phyloP scores from a whole-genome alignment of 92 coral and sea anemone genomes.

The Virgularia gustaviana region DNA sequence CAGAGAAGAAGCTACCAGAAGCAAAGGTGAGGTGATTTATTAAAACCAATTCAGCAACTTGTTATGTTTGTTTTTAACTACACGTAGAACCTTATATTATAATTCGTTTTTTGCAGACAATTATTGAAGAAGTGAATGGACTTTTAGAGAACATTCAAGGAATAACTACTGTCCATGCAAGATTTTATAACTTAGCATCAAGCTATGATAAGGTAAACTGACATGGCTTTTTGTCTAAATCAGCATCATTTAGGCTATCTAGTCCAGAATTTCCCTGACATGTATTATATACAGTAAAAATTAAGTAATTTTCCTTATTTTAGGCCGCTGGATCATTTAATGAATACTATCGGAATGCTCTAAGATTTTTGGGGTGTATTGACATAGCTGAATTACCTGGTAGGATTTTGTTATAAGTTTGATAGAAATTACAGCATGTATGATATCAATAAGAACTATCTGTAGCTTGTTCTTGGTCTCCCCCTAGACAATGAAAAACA shows the following conservation, averaged over 20 bases:
- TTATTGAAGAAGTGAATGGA: slow-evolving; percentile 79
- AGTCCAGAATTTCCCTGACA: too few species aligned
- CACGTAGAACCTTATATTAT: background rate
- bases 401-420: slow-evolving; percentile 23
- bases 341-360: slow-evolving; percentile 91
- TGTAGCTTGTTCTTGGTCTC: too few species aligned
- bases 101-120: slow-evolving; percentile 38
- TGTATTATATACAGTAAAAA: too few species aligned
- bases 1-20: slow-evolving; percentile 72
- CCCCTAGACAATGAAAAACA: slow-evolving; percentile 73
- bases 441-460: background rate
- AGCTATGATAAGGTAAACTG: slow-evolving; percentile 89
- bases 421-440: background rate
- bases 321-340: slow-evolving; percentile 85
- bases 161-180: slow-evolving; percentile 84
- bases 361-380: slow-evolving; percentile 88
- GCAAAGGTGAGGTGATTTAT: slow-evolving; percentile 63
- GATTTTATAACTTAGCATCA: slow-evolving; percentile 85
- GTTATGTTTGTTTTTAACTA: background rate
- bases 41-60: background rate
- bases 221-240: too few species aligned
- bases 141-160: slow-evolving; percentile 94
- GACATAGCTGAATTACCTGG: slow-evolving; percentile 73
- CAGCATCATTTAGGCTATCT: too few species aligned
- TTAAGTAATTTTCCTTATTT: too few species aligned